These are phyloP conservation scores for Tineola bisselliella DNA, from an alignment of 2,888 invertebrate species.

Conservation along the genomic window DNA sequence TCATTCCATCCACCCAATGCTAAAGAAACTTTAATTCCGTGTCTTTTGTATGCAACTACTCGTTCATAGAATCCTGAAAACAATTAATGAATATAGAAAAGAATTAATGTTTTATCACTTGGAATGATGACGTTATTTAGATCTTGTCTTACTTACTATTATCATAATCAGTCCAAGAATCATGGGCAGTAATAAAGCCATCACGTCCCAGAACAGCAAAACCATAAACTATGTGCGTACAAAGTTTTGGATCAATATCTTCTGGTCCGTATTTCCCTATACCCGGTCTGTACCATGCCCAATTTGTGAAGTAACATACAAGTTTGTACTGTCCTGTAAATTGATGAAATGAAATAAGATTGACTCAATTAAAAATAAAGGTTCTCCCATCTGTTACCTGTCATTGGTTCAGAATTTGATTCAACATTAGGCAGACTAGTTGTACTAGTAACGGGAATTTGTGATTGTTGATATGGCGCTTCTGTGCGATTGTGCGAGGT, in stretches of 20 bases:
- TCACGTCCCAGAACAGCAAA: conserved; percentile 91
- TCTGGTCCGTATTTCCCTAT: conserved; percentile 85
- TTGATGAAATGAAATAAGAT: neutral
- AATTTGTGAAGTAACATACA: conserved; percentile 92
- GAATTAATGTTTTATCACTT: neutral
- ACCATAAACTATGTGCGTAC: conserved; percentile 93
- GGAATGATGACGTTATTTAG: neutral
- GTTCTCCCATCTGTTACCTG: neutral
- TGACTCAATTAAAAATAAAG: neutral
- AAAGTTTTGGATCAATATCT: conserved; percentile 85
- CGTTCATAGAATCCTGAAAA: conserved; percentile 82
- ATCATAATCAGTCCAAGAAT: conserved; percentile 90
- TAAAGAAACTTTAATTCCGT: conserved; percentile 84
- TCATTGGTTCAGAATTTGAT: neutral
- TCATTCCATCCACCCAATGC: conserved; percentile 97
- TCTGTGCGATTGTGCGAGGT: conserved; percentile 16
- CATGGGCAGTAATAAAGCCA: conserved; percentile 82
- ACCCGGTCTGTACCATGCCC: conserved; percentile 91
- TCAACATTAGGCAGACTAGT: neutral
- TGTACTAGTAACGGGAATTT: neutral
- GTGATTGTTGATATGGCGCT: neutral
- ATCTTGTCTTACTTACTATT: conserved; percentile 70
- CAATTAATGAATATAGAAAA: no score
- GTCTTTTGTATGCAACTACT: conserved; percentile 79
- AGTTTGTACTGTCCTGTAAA: conserved; percentile 76